These are phyloP conservation scores for Sitobion miscanthi DNA, from an alignment of 1,140 invertebrate genomes.

Conservation along the genomic window DNA sequence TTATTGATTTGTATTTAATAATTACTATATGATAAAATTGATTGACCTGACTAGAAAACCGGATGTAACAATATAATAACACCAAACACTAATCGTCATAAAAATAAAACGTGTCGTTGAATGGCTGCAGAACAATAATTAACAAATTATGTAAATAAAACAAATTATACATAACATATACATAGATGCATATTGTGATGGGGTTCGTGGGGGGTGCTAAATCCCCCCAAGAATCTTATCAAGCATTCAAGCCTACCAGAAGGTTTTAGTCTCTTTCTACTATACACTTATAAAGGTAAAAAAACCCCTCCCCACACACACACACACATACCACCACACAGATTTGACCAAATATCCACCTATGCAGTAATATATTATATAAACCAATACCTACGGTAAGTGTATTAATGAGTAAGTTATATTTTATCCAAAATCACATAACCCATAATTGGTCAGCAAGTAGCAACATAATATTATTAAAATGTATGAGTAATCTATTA, in stretches of 20 bases:
- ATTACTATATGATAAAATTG: background rate
- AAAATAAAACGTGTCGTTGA: conserved; percentile 7
- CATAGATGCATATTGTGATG: too few relatives aligned
- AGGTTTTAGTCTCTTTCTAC: too few relatives aligned
- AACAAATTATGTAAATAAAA: background rate
- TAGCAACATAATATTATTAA: background rate
- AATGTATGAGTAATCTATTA: conserved; percentile 2
- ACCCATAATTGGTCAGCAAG: background rate
- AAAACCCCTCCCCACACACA: too few relatives aligned
- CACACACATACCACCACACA: too few relatives aligned
- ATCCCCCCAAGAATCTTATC: too few relatives aligned
- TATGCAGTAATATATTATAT: too few relatives aligned
- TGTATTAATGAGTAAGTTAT: background rate
- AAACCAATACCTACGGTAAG: background rate
- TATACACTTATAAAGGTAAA: too few relatives aligned
- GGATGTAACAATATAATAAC: conserved; percentile 17
- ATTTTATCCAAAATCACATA: background rate
- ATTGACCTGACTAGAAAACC: background rate
- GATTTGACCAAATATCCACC: too few relatives aligned
- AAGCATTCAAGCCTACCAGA: too few relatives aligned
- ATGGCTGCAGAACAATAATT: background rate
- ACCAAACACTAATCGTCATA: background rate
- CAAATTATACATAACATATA: background rate
- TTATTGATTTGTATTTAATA: conserved; percentile 19
- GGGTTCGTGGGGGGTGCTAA: too few relatives aligned